phyloP scores from a whole-genome alignment of 2,797 vertebrate species.

The Pantherophis vulpinus region DNA sequence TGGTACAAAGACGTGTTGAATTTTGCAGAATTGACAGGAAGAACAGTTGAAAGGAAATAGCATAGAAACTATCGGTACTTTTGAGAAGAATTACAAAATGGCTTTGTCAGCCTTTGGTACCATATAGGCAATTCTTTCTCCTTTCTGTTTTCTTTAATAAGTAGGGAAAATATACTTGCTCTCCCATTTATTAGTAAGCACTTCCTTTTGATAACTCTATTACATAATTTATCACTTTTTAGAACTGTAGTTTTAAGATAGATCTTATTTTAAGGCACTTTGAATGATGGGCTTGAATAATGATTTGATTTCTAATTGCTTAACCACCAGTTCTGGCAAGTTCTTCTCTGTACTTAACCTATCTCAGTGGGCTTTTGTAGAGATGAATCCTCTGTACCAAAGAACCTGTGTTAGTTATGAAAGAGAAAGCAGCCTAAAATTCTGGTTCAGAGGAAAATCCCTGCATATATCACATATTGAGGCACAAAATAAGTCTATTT shows the following conservation, averaged over 20 bases:
- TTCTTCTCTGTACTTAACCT: background rate
- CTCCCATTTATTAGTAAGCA: background rate
- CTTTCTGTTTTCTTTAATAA: background rate
- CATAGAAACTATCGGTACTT: background rate
- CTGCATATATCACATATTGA: background rate
- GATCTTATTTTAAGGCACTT: background rate
- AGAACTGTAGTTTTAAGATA: background rate
- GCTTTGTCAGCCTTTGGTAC: background rate
- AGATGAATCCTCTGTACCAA: background rate
- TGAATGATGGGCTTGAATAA: background rate
- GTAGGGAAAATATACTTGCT: background rate
- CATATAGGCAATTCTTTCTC: background rate
- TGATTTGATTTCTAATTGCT: background rate
- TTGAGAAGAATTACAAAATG: background rate
- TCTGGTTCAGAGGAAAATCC: no score
- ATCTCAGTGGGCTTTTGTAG: background rate
- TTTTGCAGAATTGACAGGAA: constrained; percentile 11
- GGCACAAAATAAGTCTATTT: background rate
- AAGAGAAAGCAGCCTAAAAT: background rate
- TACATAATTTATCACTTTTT: background rate
- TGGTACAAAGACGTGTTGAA: constrained; percentile 4
- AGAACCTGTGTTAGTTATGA: background rate
- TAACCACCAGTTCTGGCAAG: background rate
- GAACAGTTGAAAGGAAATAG: background rate
- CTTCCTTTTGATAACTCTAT: background rate